Evolutionary conservation across 2,113 vertebrate species (phyloP).

Genomic region (Argyrosomus japonicus): DNA sequence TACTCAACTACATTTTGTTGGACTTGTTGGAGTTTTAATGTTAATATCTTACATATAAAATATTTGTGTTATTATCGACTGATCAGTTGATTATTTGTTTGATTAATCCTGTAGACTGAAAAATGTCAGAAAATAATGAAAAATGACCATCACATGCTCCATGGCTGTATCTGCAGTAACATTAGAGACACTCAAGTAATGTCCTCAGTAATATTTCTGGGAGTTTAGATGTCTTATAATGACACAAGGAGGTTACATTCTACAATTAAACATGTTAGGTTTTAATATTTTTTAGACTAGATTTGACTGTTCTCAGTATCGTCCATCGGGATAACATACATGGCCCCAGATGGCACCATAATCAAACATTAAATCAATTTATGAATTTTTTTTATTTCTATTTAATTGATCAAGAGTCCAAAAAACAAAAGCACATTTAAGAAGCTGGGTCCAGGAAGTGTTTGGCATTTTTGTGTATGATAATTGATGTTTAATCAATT

Average conservation of each 20-base stretch:
- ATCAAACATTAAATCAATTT: neutral
- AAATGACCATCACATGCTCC: neutral
- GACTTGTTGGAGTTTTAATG: neutral
- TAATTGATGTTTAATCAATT: neutral
- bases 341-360: no score
- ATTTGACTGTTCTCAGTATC: neutral
- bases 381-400: neutral
- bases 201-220: neutral
- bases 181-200: neutral
- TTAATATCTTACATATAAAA: neutral
- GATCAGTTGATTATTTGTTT: no score
- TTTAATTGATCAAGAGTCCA: neutral
- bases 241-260: neutral
- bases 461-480: neutral
- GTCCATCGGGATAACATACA: neutral
- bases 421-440: neutral
- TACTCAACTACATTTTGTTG: neutral
- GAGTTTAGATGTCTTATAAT: neutral
- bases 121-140: neutral
- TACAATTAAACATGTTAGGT: neutral
- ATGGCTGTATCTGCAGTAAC: neutral
- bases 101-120: no score
- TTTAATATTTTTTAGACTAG: neutral
- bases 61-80: neutral
- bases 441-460: neutral